Base-by-base conservation (phyloP, 1,140 invertebrate genomes). In the Drosophila kohkoa region DNA sequence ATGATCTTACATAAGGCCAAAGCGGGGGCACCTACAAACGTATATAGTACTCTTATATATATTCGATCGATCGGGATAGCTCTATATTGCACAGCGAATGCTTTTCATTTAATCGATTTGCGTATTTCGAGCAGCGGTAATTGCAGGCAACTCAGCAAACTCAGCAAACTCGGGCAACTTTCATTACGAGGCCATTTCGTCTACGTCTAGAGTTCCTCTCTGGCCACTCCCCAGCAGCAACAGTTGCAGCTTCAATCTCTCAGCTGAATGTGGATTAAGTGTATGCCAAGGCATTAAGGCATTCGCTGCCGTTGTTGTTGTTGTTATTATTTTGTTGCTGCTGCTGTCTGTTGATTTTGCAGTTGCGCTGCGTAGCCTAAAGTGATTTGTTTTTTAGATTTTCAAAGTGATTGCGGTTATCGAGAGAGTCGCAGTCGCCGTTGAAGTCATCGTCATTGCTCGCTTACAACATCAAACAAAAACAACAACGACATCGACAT, bases 321-420 rank as follows among this genome's bases (percentile, higher is more conserved):
- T 41, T 41, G n/a, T 13, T 62, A 7, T 15, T 62, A 7, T 43
- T 46, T 20, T 52, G 20, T 8, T 63, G 16, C 20, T 25, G 35
- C 35, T 30, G 38, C 35, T 60, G 62, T 46, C 30, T 65, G 66
- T 76, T 52, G 57, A 70, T 67, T 63, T 60, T 77, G 54, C 52
- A 66, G 55, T 70, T 54, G 54, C 65, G 54, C 65, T 81, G 81
- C 62, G 74, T 89, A 73, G 85, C 81, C 81, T 65, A 83, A 66
- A 85, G 85, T 90, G 86, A 89, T 89, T 89, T 89, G 86, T 85
- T 89, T 89, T 89, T 89, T 78, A 89, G 85, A 89, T 89, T 89
- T 82, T 75, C 76, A 72, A 72, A 72, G 72, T 78, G 79, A 81
- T 81, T 81, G 77, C 77, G 74, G 83, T 75, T 78, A 76, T 81